Evolutionary conservation across 1,140 invertebrate species (phyloP), one percentile per base, ranked within the genome.

Genomic region (Trichoplusia ni): DNA sequence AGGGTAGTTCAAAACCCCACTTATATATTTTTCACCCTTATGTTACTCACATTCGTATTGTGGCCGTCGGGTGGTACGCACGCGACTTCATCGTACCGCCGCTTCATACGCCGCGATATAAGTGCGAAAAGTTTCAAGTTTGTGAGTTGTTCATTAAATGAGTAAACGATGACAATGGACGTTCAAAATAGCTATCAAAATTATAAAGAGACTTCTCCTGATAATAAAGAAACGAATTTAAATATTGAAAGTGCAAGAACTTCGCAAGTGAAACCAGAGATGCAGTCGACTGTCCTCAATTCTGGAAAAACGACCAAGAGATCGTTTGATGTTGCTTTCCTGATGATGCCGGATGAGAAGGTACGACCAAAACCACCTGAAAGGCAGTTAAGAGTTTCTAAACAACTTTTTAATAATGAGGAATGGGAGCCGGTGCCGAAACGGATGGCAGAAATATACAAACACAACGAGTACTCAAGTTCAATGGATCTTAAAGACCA

Each of bases 261-360:
- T 46, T 74, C 83, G 40, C 86, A 81, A 54, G 58, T 72, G 2
- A 86, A 86, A 70, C 47, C 75, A 1, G 89, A 89, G 11, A 82
- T 81, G 75, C 82, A 85, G 60, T 83, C 82, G 8, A 84, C 88
- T n/a, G 68, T 78, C 16, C 31, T 86, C 1, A 86, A 78, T 67
- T 81, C 72, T 56, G 77, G 63, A 3, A 90, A 89, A 66, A 81
- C 90, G 3, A 86, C 92, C 14, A 97, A 97, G 72, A 89, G 96
- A 9, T 95, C 95, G 7, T 97, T 97, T 73, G 96, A 97, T 78
- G 96, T 97, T 0, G 96, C 96, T 1, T 97, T 97, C 67, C 86
- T 97, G 2, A 96, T 97, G 90, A 95, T 96, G 73, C 96, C 96
- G 1, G 96, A 96, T 69, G 96, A 97, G 51, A 95, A 96, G 75